These are phyloP conservation scores for Poeciliopsis turneri DNA, from an alignment of 2,797 vertebrate species.

Conservation along the genomic window DNA sequence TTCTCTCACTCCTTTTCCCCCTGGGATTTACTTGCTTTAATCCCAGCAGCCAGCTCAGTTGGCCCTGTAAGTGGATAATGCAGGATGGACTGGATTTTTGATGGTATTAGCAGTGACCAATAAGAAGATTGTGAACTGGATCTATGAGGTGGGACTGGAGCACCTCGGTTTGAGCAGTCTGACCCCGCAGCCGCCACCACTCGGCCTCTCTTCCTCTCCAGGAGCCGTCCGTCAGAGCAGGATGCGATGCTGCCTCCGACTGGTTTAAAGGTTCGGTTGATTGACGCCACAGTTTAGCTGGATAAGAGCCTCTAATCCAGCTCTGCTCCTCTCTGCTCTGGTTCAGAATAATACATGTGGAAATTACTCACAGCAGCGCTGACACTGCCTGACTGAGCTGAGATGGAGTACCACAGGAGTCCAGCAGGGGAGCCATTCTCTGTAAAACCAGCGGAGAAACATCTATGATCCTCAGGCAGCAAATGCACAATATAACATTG, in stretches of 20 bases:
- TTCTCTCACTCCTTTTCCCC: conserved; percentile 24
- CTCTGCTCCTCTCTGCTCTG: conserved; percentile 16
- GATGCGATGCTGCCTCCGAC: conserved; percentile 14
- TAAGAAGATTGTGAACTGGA: conserved; percentile 69
- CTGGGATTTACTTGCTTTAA: conserved; percentile 54
- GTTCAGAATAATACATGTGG: conserved; percentile 29
- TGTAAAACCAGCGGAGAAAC: conserved; percentile 40
- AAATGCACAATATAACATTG: conserved; percentile 5
- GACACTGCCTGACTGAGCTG: conserved; percentile 12
- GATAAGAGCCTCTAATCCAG: conserved; percentile 58
- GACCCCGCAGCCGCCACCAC: conserved; percentile 5
- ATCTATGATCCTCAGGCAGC: neutral
- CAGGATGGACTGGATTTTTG: conserved; percentile 56
- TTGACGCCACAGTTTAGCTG: conserved; percentile 49
- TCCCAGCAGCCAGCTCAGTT: conserved; percentile 56
- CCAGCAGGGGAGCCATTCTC: conserved; percentile 74
- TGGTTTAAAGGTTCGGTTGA: conserved; percentile 39
- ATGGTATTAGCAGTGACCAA: conserved; percentile 66
- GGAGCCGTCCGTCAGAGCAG: conserved; percentile 42
- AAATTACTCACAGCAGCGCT: conserved; percentile 35
- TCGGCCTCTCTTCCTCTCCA: conserved; percentile 10
- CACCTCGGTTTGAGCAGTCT: conserved; percentile 16
- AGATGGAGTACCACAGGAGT: conserved; percentile 10
- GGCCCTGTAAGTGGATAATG: conserved; percentile 69
- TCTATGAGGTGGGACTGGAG: conserved; percentile 22